Percentiles rank a stretch among this genome's conserved stretches.
phyloP scores from a whole-genome alignment of 2,888 invertebrate genomes.

The Homarus gammarus region DNA sequence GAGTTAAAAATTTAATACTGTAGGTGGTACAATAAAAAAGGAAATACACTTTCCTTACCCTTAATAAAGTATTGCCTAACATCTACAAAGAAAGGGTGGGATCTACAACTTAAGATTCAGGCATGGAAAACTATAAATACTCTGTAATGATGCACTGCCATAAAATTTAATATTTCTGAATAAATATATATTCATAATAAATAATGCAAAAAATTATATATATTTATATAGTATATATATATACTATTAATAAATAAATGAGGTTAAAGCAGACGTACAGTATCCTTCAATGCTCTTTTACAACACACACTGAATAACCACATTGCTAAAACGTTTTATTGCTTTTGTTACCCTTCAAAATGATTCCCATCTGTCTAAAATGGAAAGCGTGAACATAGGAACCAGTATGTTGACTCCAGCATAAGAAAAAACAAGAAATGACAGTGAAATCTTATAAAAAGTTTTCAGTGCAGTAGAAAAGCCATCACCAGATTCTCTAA shows the following conservation, averaged over 20 bases:
- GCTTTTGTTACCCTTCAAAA: not conserved
- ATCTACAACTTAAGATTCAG: not conserved
- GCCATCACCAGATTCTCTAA: not conserved
- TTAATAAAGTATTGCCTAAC: not conserved
- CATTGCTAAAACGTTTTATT: not conserved
- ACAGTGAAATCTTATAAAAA: not conserved
- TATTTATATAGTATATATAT: not conserved
- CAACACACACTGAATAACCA: not conserved
- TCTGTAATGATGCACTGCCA: not conserved
- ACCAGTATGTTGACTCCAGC: not conserved
- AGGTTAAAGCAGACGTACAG: not conserved
- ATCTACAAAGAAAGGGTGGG: not conserved
- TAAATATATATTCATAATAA: not conserved
- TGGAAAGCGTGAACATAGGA: not conserved
- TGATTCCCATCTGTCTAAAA: not conserved
- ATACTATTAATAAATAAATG: not conserved
- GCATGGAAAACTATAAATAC: not conserved
- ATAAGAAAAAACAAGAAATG: not conserved
- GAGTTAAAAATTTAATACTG: not conserved
- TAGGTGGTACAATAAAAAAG: not conserved
- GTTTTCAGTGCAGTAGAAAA: not conserved
- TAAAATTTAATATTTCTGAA: not conserved
- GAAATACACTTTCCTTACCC: not conserved
- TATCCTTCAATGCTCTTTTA: not conserved
- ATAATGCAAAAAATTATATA: not conserved